Evolutionary conservation across 1,140 invertebrate species (phyloP).

Genomic region (Zaprionus inermis): DNA sequence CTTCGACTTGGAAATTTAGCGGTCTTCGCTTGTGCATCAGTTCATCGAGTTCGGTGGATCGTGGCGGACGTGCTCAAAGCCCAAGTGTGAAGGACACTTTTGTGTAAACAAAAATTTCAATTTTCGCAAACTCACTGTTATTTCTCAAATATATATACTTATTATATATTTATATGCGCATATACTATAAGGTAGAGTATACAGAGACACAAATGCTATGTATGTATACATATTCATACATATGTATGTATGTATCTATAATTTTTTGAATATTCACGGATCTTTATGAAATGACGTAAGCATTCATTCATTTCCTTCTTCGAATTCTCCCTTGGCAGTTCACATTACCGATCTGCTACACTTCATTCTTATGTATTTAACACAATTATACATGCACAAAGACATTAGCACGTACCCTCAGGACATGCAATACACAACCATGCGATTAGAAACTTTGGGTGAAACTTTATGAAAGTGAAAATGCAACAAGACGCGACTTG

Average conservation of each 20-base stretch:
- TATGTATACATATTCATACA: not conserved
- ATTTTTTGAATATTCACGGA: not conserved
- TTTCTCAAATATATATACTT: not conserved
- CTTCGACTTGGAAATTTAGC: not conserved
- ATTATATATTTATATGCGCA: not conserved
- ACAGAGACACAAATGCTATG: not conserved
- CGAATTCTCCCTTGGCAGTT: not conserved
- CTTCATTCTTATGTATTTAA: not conserved
- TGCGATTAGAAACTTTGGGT: conserved; percentile 14
- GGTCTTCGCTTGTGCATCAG: not conserved
- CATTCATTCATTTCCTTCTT: not conserved
- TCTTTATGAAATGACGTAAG: not conserved
- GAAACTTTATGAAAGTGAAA: conserved; percentile 35
- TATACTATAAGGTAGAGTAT: not conserved
- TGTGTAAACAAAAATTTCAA: not conserved
- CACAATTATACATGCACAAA: not conserved
- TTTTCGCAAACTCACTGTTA: not conserved
- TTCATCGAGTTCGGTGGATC: conserved; percentile 21
- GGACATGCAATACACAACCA: not conserved
- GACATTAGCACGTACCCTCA: not conserved
- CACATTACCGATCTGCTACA: not conserved
- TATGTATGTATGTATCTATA: not conserved
- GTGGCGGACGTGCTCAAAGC: conserved; percentile 4
- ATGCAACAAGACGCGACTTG: conserved; percentile 16
- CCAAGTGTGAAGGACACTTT: not conserved